Base-by-base conservation (phyloP, 2,797 vertebrate species). In the Zenarchopterus dispar region DNA sequence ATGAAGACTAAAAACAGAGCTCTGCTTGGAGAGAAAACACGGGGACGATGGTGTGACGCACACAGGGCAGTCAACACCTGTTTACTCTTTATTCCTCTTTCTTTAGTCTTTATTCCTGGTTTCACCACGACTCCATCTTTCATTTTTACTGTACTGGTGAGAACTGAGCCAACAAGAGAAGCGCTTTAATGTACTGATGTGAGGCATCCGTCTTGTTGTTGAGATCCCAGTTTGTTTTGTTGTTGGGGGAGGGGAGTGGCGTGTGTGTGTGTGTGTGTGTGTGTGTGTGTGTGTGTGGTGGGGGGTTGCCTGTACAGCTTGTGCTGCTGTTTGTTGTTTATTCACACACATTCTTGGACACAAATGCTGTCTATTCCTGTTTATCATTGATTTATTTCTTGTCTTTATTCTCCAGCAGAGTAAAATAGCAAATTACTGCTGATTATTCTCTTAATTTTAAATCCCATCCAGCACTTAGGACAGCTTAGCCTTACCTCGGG, bases 191-290 rank as follows among this genome's bases (percentile, higher is more conserved):
- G 11, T 72, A 54, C 44, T 45, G 8, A 60, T 13, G 33, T 49
- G 53, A 62, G 59, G 9, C 11, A 31, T 31, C 75, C 50, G 64
- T 78, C 23, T 73, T 73, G 53, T 50, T 5, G 46, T 17, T 21
- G 19, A 64, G 23, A 69, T 51, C 11, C 53, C 48, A 64, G 48
- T 54, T 48, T 80, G 64, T 73, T 39, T 39, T 39, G 55, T 52
- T 47, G 70, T 33, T 62, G 75, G 84, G 80, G 87, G 80, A 77
- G 54, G 75, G 83, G 77, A 70, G 51, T 63, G 15, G 6, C 57
- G 36, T 44, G 53, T 47, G 43, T 51, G 46, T 26, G 33, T 36
- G 33, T 11, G 33, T 36, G 33, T 36, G 33, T 36, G 9, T 10
- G 33, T 36, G 33, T 31, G 28, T 31, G 28, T 31, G 28, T 31